Evolutionary conservation across 2,797 vertebrate genomes (phyloP).

Genomic region (Falco peregrinus): DNA sequence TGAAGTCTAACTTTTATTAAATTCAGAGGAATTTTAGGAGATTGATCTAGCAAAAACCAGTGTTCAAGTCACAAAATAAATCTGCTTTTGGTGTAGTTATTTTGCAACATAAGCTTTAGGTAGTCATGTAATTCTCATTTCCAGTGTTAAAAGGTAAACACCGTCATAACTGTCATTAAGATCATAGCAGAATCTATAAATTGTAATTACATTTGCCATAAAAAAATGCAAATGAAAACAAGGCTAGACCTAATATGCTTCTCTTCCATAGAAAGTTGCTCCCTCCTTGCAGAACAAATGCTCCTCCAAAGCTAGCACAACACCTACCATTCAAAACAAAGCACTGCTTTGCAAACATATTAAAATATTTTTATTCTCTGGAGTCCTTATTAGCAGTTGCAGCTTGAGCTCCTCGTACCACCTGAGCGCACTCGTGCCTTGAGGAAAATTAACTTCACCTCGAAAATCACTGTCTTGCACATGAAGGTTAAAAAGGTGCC

Average conservation of each 20-base stretch:
- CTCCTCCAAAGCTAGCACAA: background rate
- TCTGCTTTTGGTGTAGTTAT: background rate
- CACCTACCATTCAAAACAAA: background rate
- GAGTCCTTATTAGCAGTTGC: background rate
- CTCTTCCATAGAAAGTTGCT: background rate
- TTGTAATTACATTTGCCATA: background rate
- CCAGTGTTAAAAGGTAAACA: background rate
- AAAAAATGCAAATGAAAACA: background rate
- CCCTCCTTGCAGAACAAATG: background rate
- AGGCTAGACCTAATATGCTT: background rate
- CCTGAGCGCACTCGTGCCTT: background rate
- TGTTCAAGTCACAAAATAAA: background rate
- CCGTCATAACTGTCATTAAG: background rate
- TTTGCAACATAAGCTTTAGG: background rate
- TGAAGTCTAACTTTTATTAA: background rate
- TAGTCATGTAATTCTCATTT: background rate
- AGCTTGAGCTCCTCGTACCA: background rate
- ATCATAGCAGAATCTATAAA: background rate
- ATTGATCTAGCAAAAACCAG: background rate
- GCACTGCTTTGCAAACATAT: background rate
- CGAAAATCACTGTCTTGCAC: background rate
- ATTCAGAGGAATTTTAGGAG: background rate
- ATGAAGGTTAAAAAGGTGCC: accelerated
- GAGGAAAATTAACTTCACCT: background rate
- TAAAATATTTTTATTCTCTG: background rate